Evolutionary conservation across 2,888 invertebrate genomes (phyloP).

Genomic region (Phragmatobia fuliginosa): DNA sequence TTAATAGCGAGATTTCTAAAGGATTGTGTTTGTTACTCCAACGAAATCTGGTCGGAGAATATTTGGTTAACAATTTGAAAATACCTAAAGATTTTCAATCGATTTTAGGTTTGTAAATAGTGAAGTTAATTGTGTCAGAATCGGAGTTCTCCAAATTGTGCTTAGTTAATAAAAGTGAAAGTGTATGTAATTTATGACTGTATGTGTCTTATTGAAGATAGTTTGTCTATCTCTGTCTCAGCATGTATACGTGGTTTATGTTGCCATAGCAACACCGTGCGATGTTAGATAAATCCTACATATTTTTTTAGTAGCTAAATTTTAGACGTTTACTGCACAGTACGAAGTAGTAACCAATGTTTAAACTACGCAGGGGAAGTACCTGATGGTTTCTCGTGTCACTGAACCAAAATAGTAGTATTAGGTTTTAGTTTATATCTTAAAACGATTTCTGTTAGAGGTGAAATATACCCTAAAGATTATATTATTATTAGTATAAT

Average conservation of each 20-base stretch:
- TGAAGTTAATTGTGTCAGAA: conserved; percentile 1
- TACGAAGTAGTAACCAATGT: conserved; percentile 34
- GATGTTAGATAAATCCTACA: conserved; percentile 53
- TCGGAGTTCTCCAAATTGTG: not conserved
- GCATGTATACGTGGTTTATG: conserved; percentile 40
- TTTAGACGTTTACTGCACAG: conserved; percentile 30
- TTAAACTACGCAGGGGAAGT: conserved; percentile 20
- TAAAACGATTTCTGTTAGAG: conserved; percentile 14
- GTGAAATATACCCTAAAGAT: not conserved
- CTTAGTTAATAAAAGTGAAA: not conserved
- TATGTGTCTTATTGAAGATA: conserved; percentile 28
- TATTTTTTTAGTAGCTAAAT: conserved; percentile 44
- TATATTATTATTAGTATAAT: conserved; percentile 6
- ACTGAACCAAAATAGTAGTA: conserved; percentile 49
- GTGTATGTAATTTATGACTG: conserved; percentile 26
- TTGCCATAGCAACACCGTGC: conserved; percentile 40
- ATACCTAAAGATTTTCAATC: not conserved
- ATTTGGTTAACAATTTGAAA: not conserved
- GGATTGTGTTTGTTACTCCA: not conserved
- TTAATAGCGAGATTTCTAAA: not conserved
- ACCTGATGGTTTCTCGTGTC: conserved; percentile 28
- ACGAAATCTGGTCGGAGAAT: not conserved
- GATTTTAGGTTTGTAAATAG: conserved; percentile 3
- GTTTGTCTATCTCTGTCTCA: conserved; percentile 19
- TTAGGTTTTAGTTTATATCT: conserved; percentile 22